Evolutionary conservation across 2,797 vertebrate genomes (phyloP), one percentile per base, ranked within the genome.

Genomic region (Pseudochromis fuscus): DNA sequence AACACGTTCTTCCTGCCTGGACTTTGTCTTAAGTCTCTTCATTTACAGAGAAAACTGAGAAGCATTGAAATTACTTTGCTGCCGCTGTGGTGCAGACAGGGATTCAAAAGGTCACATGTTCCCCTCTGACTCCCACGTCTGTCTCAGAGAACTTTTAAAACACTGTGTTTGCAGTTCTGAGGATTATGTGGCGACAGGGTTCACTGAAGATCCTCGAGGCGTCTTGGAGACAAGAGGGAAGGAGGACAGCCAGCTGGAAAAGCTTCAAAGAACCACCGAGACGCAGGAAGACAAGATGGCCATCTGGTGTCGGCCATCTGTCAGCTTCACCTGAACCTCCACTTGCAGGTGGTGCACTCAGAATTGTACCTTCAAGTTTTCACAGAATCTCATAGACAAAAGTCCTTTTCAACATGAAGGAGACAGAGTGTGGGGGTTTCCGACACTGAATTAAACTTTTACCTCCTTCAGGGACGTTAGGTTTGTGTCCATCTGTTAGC

Each of bases 211-310:
- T 52, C 49, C 53, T 62, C 4, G 15, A 70, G 52, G 64, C 13
- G 7, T 66, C 52, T 83, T 67, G 45, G 53, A 67, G 77, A 75
- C 45, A 46, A 75, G n/a, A 37, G 7, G 3, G 60, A 72, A 18
- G 64, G 64, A 28, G 38, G 59, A 19, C 49, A 72, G 72, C 84
- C 81, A 89, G 64, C 66, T 86, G 83, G 85, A 87, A 48, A 35
- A 33, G 35, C 61, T 68, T 87, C 85, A 88, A 55, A 70, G 49
- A 62, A n/a, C 50, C 66, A 37, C 53, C 0, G 77, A 84, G 78
- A 75, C 51, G 5, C 67, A 77, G 62, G 75, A 81, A 53, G 78
- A 68, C 46, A 42, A 11, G 0, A 55, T 52, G 28, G 45, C 67
- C 65, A 30, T 61, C 50, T 30, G 56, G 49, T 49, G 52, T 60